phyloP scores from a whole-genome alignment of 2,888 invertebrate genomes.

The Limnephilus lunatus region DNA sequence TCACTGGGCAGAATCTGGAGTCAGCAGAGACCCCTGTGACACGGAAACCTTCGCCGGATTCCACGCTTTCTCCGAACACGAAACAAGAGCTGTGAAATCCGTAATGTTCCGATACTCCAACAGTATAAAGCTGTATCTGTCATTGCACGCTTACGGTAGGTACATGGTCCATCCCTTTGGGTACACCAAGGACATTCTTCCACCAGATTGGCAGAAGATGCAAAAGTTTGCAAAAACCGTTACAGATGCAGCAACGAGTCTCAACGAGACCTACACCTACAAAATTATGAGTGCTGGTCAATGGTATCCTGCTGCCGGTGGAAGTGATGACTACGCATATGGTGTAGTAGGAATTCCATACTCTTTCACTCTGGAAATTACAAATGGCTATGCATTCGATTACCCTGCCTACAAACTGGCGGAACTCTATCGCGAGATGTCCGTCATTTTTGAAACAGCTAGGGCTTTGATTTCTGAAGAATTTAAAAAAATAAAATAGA shows the following conservation, averaged over 20 bases:
- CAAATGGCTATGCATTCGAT: slow-evolving; percentile 80
- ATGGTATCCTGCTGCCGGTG: slow-evolving; percentile 80
- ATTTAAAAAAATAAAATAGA: not conserved
- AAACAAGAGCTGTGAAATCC: slow-evolving; percentile 77
- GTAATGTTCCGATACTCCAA: slow-evolving; percentile 75
- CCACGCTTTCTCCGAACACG: slow-evolving; percentile 80
- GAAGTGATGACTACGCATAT: slow-evolving; percentile 80
- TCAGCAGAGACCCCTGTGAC: slow-evolving; percentile 79
- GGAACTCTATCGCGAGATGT: not conserved
- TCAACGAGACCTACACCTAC: slow-evolving; percentile 74
- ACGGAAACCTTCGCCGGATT: slow-evolving; percentile 79
- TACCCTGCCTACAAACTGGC: slow-evolving; percentile 77
- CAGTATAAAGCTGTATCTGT: slow-evolving; percentile 81
- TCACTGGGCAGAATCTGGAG: slow-evolving; percentile 82
- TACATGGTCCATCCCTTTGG: slow-evolving; percentile 82
- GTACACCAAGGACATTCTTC: slow-evolving; percentile 75
- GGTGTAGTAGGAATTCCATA: slow-evolving; percentile 76
- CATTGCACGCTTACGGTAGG: slow-evolving; percentile 83
- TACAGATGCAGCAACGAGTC: slow-evolving; percentile 69
- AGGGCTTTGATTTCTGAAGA: slow-evolving; percentile 8
- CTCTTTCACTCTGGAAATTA: slow-evolving; percentile 80
- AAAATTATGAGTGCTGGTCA: slow-evolving; percentile 75
- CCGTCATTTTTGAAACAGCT: slow-evolving; percentile 17
- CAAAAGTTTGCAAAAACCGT: slow-evolving; percentile 72
- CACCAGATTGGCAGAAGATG: slow-evolving; percentile 75